Conservation (phyloP, 2,113 vertebrate genomes). For the Sinocyclocheilus grahami region DNA sequence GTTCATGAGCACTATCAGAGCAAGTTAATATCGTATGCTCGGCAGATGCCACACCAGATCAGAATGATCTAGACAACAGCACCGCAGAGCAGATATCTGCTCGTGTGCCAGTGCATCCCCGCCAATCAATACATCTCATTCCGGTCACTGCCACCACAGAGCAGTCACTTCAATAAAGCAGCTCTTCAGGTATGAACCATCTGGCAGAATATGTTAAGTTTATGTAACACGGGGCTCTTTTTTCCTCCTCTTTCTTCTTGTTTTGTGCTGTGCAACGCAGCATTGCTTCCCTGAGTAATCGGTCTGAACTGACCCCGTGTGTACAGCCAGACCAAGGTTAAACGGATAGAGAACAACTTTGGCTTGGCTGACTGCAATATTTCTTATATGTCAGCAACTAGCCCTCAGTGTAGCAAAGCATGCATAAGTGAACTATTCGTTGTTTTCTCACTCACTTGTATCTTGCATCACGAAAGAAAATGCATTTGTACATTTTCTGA, state of each 20-base stretch:
- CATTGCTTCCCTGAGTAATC: not conserved
- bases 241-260: not conserved
- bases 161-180: slow-evolving; percentile 26
- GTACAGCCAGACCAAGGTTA: slow-evolving; percentile 21
- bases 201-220: slow-evolving; percentile 43
- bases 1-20: slow-evolving; percentile 25
- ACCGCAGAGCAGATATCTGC: not conserved
- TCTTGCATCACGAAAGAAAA: not conserved
- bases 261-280: not conserved
- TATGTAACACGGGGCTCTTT: slow-evolving; percentile 19
- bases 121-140: slow-evolving; percentile 29
- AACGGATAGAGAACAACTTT: not conserved
- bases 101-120: not conserved
- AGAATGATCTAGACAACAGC: not conserved
- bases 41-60: slow-evolving; percentile 22
- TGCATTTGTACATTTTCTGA: not conserved
- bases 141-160: slow-evolving; percentile 7
- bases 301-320: not conserved
- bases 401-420: not conserved
- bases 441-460: not conserved
- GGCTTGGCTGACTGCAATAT: not conserved
- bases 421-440: not conserved
- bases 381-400: not conserved
- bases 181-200: slow-evolving; percentile 34
- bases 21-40: slow-evolving; percentile 31